A percentile compares a stretch with the other conserved stretches of the same genome.
phyloP scores from a whole-genome alignment of 2,113 vertebrate species.

The Sterna hirundo region DNA sequence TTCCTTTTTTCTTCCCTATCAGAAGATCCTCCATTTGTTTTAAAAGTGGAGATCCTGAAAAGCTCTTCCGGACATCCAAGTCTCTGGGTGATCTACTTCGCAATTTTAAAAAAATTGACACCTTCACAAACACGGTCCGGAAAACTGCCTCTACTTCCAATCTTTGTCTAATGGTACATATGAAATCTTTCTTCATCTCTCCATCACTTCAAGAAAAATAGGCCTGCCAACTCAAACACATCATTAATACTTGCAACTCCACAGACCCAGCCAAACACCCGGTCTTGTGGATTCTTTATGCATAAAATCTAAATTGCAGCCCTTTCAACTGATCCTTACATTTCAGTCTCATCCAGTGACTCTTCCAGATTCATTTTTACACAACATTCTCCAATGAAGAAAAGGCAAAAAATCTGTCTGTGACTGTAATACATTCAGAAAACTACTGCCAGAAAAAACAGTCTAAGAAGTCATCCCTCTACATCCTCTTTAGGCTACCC shows the following conservation, averaged over 20 bases:
- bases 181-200: background rate
- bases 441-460: background rate
- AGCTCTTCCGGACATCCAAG: background rate
- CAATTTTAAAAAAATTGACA: background rate
- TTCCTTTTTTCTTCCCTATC: accelerated
- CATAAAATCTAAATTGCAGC: background rate
- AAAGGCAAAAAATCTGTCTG: background rate
- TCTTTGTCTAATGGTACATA: background rate
- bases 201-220: background rate
- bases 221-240: background rate
- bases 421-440: background rate
- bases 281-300: background rate
- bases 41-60: background rate
- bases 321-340: background rate
- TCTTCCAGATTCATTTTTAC: background rate
- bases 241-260: background rate
- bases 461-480: background rate
- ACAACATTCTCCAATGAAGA: background rate
- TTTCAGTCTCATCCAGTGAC: background rate
- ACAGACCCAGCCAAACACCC: background rate
- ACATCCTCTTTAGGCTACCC: background rate
- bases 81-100: background rate
- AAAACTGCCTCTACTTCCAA: background rate
- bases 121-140: background rate
- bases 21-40: background rate